A percentile compares a stretch with the other conserved stretches of the same genome.
Evolutionary conservation across 2,888 invertebrate species (phyloP).

Genomic region (Thera britannica): DNA sequence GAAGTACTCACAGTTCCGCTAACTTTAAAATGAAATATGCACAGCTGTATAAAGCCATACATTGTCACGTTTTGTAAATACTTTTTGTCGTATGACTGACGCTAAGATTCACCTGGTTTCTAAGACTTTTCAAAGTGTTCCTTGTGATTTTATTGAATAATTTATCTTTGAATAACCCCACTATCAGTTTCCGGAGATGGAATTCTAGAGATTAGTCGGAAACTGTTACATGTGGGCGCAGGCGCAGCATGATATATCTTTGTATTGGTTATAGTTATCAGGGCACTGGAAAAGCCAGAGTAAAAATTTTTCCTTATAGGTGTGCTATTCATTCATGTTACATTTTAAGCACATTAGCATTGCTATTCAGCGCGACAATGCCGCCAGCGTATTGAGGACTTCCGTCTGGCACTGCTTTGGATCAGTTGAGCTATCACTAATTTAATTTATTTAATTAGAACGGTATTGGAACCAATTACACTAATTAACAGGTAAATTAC

Average conservation of each 20-base stretch:
- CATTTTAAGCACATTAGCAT: too few relatives aligned
- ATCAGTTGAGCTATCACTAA: too few relatives aligned
- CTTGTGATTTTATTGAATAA: not conserved
- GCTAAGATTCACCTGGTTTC: not conserved
- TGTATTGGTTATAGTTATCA: conserved; percentile 15
- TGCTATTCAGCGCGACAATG: too few relatives aligned
- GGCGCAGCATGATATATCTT: conserved; percentile 15
- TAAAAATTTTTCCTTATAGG: not conserved
- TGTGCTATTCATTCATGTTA: too few relatives aligned
- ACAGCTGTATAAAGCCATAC: conserved; percentile 9
- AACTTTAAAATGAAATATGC: not conserved
- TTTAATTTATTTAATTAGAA: too few relatives aligned
- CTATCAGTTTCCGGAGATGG: conserved; percentile 3
- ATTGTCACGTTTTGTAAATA: conserved; percentile 12
- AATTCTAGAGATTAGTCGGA: not conserved
- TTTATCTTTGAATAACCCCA: not conserved
- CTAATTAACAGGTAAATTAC: too few relatives aligned
- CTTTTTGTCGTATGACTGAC: too few relatives aligned
- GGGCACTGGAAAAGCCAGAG: conserved; percentile 23
- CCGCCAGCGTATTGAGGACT: too few relatives aligned
- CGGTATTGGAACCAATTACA: too few relatives aligned
- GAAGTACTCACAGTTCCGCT: conserved; percentile 16
- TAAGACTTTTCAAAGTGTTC: not conserved
- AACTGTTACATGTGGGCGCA: conserved; percentile 26
- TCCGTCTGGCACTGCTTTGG: too few relatives aligned